Percentiles rank a stretch among this genome's conserved stretches.
phyloP scores from a whole-genome alignment of 2,888 invertebrate species.

The Lasius fuliginosus region DNA sequence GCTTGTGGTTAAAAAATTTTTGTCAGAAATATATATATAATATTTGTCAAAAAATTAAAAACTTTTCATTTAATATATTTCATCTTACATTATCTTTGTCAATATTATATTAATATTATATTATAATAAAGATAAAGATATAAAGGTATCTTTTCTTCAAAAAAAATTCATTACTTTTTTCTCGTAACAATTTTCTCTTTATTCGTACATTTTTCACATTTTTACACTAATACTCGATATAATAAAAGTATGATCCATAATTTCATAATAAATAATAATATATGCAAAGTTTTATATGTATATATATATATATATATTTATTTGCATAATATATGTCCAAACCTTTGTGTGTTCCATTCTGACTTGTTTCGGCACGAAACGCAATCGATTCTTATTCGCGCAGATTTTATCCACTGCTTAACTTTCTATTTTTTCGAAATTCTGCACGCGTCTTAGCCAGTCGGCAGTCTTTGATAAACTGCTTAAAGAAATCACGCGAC shows the following conservation, averaged over 20 bases:
- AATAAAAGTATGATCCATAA: neutral
- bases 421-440: slow-evolving; percentile 34
- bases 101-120: too few relatives aligned
- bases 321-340: slow-evolving; percentile 3
- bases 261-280: neutral
- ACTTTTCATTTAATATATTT: neutral
- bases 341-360: slow-evolving; percentile 65
- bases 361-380: neutral
- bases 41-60: neutral
- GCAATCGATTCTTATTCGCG: neutral
- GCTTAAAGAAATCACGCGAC: slow-evolving; percentile 53
- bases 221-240: neutral
- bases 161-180: neutral
- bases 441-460: slow-evolving; percentile 55
- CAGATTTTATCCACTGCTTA: neutral
- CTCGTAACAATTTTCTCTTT: neutral
- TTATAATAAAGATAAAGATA: neutral
- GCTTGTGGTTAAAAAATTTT: too few relatives aligned
- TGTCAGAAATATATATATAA: too few relatives aligned
- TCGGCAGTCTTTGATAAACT: slow-evolving; percentile 62
- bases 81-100: neutral
- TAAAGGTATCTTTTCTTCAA: neutral
- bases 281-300: neutral
- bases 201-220: neutral
- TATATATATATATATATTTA: neutral